phyloP scores from a whole-genome alignment of 2,797 vertebrate genomes.

The Okamejei kenojei region DNA sequence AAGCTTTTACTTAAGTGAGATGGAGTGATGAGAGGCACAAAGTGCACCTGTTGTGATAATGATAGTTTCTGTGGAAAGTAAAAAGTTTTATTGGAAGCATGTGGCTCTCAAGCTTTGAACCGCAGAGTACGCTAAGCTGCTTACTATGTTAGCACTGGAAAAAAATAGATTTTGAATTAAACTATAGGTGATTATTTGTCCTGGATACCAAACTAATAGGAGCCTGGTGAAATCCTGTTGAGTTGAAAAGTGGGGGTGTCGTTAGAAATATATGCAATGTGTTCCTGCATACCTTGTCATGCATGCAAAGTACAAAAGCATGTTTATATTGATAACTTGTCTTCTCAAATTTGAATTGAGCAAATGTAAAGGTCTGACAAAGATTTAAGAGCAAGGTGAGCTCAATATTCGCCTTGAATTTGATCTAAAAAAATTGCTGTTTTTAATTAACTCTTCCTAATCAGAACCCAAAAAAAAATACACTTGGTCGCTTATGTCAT shows the following conservation, averaged over 20 bases:
- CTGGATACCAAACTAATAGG: not conserved
- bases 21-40: conserved; percentile 4
- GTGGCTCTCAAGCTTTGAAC: not conserved
- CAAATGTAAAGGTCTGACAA: not conserved
- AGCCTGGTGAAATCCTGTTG: not conserved
- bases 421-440: not conserved
- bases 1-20: conserved; percentile 35
- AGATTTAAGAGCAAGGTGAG: not conserved
- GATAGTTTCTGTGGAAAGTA: not conserved
- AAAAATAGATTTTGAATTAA: not conserved
- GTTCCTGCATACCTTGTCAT: not conserved
- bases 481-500: no score
- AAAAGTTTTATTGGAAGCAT: not conserved
- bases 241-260: not conserved
- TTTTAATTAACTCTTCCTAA: no score
- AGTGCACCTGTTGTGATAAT: conserved; percentile 30
- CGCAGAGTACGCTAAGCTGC: not conserved
- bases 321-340: not conserved
- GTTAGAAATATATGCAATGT: not conserved
- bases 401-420: not conserved
- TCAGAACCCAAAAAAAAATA: no score
- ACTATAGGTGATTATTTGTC: not conserved
- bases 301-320: no score
- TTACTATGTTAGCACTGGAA: not conserved
- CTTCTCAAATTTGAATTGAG: not conserved